Conservation (phyloP, 1,140 invertebrate species). For the Dermatophagoides farinae region DNA sequence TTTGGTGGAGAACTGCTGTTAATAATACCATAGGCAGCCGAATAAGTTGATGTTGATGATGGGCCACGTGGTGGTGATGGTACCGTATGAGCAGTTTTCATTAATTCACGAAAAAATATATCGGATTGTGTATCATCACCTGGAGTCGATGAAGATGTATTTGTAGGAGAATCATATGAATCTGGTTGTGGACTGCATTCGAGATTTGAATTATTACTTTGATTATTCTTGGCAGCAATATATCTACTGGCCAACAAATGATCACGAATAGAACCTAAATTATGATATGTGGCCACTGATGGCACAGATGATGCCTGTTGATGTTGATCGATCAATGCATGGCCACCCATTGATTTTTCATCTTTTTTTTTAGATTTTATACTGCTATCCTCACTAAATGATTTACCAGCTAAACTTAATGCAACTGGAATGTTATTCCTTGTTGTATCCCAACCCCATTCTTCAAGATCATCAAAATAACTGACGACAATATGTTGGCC, state of each 20-base stretch:
- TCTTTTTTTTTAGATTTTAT: background rate
- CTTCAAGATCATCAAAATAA: slow-evolving; percentile 7
- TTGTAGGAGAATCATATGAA: no score
- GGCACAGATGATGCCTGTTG: background rate
- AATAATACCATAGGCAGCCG: background rate
- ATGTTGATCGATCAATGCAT: no score
- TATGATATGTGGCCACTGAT: background rate
- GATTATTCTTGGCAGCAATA: background rate
- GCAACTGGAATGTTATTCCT: background rate
- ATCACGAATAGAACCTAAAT: no score
- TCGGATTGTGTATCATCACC: slow-evolving; percentile 6
- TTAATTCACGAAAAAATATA: background rate
- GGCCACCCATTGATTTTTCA: background rate
- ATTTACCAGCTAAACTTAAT: background rate
- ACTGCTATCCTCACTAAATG: background rate
- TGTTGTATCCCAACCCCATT: background rate
- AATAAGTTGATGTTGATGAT: background rate
- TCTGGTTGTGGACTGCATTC: background rate
- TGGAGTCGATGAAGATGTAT: background rate
- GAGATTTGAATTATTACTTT: no score
- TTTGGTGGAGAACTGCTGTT: background rate
- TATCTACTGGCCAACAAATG: background rate
- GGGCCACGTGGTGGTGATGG: background rate
- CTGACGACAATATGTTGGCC: background rate
- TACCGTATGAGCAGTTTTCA: background rate